A percentile compares a stretch with the other conserved stretches of the same genome.
Conservation (phyloP, 2,888 invertebrate species). For the Lomographa bimaculata region DNA sequence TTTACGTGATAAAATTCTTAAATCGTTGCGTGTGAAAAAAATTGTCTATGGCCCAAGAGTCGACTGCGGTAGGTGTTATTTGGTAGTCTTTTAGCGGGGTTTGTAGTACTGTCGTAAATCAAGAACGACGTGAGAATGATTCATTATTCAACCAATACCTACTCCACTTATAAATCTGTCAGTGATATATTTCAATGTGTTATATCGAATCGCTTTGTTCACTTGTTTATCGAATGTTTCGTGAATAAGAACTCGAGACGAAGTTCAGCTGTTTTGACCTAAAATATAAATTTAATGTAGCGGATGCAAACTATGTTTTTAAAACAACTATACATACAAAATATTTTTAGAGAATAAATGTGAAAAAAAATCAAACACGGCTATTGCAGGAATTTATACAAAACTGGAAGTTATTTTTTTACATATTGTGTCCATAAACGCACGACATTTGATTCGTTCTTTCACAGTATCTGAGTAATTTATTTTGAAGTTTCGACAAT, state of each 20-base stretch:
- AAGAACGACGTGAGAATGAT: constrained; percentile 73
- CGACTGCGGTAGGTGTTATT: constrained; percentile 80
- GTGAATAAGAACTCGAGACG: constrained; percentile 8
- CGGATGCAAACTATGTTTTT: no score
- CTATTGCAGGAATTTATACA: no score
- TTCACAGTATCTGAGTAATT: constrained; percentile 13
- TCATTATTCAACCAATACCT: constrained; percentile 74
- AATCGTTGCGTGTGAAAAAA: constrained; percentile 80
- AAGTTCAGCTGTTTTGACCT: constrained; percentile 13
- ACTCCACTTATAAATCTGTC: no score
- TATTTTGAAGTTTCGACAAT: constrained; percentile 16
- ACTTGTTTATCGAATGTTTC: constrained; percentile 12
- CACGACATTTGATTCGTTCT: constrained; percentile 17
- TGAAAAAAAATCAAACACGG: no score
- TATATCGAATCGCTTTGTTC: constrained; percentile 17
- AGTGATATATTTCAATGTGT: constrained; percentile 16
- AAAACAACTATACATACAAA: no score
- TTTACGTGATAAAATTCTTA: constrained; percentile 82
- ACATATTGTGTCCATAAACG: no score
- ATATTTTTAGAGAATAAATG: no score
- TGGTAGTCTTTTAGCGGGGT: constrained; percentile 70
- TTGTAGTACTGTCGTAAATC: constrained; percentile 73
- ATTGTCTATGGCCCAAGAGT: constrained; percentile 73
- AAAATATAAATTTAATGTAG: no score
- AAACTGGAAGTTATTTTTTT: no score